phyloP scores from a whole-genome alignment of 2,113 vertebrate genomes.

The Aptenodytes forsteri region DNA sequence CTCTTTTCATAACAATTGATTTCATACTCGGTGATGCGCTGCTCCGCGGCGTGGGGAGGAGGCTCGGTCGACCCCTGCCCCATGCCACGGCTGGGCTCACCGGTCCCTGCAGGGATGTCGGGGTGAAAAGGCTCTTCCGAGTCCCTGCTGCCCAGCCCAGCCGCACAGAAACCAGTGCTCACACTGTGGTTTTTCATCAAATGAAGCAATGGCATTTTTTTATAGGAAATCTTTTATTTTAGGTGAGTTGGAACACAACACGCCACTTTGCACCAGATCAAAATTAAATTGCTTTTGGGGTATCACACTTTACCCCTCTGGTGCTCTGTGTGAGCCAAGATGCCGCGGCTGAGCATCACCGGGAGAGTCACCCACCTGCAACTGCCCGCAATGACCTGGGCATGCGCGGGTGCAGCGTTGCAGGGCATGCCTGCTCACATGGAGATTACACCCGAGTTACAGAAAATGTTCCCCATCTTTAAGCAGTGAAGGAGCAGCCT shows the following conservation, averaged over 20 bases:
- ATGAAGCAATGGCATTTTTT: neutral
- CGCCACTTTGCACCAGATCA: fast-evolving
- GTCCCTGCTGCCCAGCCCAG: neutral
- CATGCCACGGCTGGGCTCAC: neutral
- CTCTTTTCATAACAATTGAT: conserved; percentile 45
- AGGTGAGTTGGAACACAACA: too few relatives aligned
- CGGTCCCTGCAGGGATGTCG: neutral
- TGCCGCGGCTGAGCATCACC: neutral
- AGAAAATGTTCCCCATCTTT: neutral
- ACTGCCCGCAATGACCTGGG: fast-evolving
- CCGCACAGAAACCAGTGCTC: neutral
- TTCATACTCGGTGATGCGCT: neutral
- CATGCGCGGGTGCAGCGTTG: neutral
- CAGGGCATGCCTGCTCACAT: neutral
- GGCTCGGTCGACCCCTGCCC: neutral
- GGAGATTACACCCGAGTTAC: too few relatives aligned
- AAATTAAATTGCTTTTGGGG: too few relatives aligned
- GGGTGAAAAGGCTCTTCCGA: neutral
- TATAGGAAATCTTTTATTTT: neutral
- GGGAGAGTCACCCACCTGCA: neutral
- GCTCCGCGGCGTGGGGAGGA: neutral
- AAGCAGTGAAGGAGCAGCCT: neutral
- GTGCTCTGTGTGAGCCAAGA: neutral
- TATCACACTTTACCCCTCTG: too few relatives aligned
- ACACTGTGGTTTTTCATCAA: neutral